A percentile compares a stretch with the other conserved stretches of the same genome.
phyloP scores from a whole-genome alignment of 2,888 invertebrate genomes.

The Halocaridina rubra region DNA sequence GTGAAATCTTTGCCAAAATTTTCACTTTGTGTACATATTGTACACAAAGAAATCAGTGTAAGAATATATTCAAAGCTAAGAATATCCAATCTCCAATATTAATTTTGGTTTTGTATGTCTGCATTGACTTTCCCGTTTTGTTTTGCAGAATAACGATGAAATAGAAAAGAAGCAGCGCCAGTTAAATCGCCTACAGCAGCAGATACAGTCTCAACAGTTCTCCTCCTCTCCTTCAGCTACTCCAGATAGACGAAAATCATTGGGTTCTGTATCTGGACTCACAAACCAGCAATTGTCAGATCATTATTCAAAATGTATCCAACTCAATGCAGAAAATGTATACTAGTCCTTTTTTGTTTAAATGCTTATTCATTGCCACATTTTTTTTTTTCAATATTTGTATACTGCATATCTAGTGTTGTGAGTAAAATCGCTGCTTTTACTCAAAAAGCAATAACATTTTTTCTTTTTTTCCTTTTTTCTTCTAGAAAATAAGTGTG shows the following conservation, averaged over 20 bases:
- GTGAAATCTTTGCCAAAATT: too few relatives aligned
- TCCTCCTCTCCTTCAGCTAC: constrained; percentile 17
- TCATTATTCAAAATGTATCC: constrained; percentile 80
- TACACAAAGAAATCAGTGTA: too few relatives aligned
- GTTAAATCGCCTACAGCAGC: constrained; percentile 56
- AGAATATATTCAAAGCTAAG: too few relatives aligned
- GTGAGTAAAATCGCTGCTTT: not conserved
- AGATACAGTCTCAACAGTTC: constrained; percentile 24
- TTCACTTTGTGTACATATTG: too few relatives aligned
- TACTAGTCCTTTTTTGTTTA: constrained; percentile 67
- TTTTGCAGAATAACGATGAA: constrained; percentile 59
- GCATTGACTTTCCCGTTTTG: not conserved
- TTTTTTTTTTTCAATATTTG: too few relatives aligned
- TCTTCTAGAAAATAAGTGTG: constrained; percentile 74
- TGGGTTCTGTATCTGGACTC: constrained; percentile 70
- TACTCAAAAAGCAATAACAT: not conserved
- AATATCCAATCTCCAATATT: too few relatives aligned
- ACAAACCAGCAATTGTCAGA: constrained; percentile 71
- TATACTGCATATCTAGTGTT: too few relatives aligned
- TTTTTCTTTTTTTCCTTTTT: not conserved
- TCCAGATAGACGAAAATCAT: constrained; percentile 44
- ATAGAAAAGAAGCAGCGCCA: constrained; percentile 58
- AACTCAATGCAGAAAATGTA: constrained; percentile 84
- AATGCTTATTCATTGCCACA: not conserved
- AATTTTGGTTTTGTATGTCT: too few relatives aligned